phyloP scores from a whole-genome alignment of 30 jellyfish, hydroid and myxozoan genomes.

The Calvadosia cruxmelitensis region DNA sequence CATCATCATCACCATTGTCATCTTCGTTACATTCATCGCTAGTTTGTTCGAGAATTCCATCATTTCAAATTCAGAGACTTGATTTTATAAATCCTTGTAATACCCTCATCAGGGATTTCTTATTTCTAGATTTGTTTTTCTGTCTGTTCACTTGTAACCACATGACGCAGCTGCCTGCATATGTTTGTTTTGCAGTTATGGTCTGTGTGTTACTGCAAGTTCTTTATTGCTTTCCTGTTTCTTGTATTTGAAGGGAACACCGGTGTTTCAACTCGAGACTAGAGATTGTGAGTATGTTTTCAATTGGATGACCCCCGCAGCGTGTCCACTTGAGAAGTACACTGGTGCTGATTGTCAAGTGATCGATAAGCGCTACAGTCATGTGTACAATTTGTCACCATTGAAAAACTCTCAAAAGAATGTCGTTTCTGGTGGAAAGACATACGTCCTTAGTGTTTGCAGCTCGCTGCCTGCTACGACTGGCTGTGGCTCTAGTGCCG shows the following conservation, averaged over 20 bases:
- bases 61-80: too few relatives aligned
- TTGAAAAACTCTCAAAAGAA: neutral
- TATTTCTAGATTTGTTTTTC: too few relatives aligned
- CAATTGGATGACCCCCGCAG: constrained; percentile 64
- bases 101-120: too few relatives aligned
- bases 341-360: constrained; percentile 35
- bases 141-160: too few relatives aligned
- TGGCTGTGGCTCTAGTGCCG: constrained; percentile 33
- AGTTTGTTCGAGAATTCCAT: too few relatives aligned
- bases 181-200: too few relatives aligned
- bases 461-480: constrained; percentile 14
- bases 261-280: constrained; percentile 55
- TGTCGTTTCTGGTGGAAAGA: neutral
- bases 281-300: constrained; percentile 40
- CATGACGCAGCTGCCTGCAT: too few relatives aligned
- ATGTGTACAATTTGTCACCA: constrained; percentile 27
- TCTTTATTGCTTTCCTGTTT: neutral
- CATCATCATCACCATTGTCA: too few relatives aligned
- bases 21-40: too few relatives aligned
- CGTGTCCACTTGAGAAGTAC: constrained; percentile 32
- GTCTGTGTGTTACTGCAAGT: neutral
- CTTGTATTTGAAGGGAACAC: constrained; percentile 40
- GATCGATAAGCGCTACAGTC: constrained; percentile 27
- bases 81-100: too few relatives aligned
- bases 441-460: neutral